Evolutionary conservation across 2,113 vertebrate species (phyloP).

Genomic region (Ophiodon elongatus): DNA sequence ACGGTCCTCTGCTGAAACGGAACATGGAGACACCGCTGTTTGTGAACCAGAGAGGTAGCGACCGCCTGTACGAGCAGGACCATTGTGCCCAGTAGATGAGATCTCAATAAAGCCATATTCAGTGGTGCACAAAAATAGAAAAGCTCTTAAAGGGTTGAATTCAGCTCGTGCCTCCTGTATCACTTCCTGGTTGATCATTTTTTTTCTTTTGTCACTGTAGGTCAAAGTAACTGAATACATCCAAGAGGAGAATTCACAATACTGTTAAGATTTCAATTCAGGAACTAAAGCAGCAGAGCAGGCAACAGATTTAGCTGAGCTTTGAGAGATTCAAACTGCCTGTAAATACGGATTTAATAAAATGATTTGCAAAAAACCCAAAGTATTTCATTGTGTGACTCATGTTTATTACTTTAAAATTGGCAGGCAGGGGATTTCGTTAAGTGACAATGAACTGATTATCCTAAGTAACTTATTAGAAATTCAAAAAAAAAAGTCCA

Average conservation of each 20-base stretch:
- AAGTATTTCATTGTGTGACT: background rate
- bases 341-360: slow-evolving; percentile 88
- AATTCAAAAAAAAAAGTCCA: no score
- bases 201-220: slow-evolving; percentile 56
- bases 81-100: slow-evolving; percentile 38
- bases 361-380: slow-evolving; percentile 76
- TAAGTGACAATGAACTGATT: no score
- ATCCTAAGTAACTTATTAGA: background rate
- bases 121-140: slow-evolving; percentile 56
- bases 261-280: slow-evolving; percentile 51
- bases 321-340: slow-evolving; percentile 73
- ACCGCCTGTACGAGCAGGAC: slow-evolving; percentile 29
- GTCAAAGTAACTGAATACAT: slow-evolving; percentile 46
- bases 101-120: slow-evolving; percentile 74
- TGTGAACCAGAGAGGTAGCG: slow-evolving; percentile 8
- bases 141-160: slow-evolving; percentile 41
- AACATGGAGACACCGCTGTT: slow-evolving; percentile 21
- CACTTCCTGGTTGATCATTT: slow-evolving; percentile 47
- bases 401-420: background rate
- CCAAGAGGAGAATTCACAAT: slow-evolving; percentile 51
- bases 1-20: slow-evolving; percentile 22
- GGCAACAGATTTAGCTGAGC: slow-evolving; percentile 45
- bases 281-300: slow-evolving; percentile 45
- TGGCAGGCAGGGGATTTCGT: no score
- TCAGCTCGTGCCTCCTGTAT: slow-evolving; percentile 75